phyloP scores from a whole-genome alignment of 1,140 invertebrate species.

The Leptinotarsa texana region DNA sequence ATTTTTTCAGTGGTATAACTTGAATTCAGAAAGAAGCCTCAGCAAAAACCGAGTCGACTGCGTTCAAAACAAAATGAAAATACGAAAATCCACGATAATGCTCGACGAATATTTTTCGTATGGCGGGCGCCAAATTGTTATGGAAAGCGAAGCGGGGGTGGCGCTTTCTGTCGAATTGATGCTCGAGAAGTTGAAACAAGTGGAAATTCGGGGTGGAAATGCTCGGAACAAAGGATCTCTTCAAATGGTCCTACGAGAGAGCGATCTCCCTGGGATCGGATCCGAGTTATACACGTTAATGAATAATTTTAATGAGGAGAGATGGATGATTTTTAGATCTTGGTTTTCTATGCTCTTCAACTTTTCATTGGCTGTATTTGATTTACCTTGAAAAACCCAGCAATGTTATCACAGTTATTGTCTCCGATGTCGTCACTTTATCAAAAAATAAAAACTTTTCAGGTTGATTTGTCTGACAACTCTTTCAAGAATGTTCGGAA shows the following conservation, averaged over 20 bases:
- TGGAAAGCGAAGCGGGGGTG: conserved; percentile 37
- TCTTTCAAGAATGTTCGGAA: too few species aligned
- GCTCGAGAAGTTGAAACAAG: conserved; percentile 12
- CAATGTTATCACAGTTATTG: too few species aligned
- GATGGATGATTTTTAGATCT: too few species aligned
- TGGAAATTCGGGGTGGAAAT: conserved; percentile 14
- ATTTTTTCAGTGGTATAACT: conserved; percentile 26
- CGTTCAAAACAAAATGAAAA: conserved; percentile 40
- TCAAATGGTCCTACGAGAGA: neutral
- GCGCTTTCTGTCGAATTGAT: neutral
- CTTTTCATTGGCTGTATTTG: too few species aligned
- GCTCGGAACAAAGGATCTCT: conserved; percentile 8
- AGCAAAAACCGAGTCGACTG: conserved; percentile 31
- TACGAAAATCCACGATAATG: conserved; percentile 39
- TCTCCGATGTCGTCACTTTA: too few species aligned
- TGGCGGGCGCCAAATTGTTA: conserved; percentile 43
- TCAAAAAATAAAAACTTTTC: too few species aligned
- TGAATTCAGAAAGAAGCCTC: conserved; percentile 34
- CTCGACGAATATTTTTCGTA: conserved; percentile 31
- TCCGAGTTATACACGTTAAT: neutral
- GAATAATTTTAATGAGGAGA: neutral
- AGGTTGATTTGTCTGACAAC: too few species aligned
- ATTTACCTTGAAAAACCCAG: too few species aligned
- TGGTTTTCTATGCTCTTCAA: too few species aligned
- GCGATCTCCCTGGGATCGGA: neutral